Conservation (phyloP, 2,113 vertebrate genomes). For the Solea senegalensis region DNA sequence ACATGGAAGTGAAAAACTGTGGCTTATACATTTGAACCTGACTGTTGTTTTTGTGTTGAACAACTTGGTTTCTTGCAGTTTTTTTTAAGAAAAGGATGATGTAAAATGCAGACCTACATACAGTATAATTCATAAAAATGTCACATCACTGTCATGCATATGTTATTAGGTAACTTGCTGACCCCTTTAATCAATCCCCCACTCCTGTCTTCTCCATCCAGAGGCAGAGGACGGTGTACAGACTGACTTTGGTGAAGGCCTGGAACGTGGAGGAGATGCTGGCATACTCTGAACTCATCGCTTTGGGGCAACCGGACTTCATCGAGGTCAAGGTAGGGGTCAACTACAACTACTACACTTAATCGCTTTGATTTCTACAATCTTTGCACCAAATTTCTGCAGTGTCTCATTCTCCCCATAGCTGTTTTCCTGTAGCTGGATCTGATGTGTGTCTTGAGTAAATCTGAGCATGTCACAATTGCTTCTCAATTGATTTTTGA, state of each 20-base stretch:
- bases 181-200: not conserved
- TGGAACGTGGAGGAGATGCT: slow-evolving; percentile 96
- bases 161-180: not conserved
- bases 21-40: too few relatives aligned
- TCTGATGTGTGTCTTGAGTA: slow-evolving; percentile 17
- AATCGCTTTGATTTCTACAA: not conserved
- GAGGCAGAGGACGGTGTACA: slow-evolving; percentile 93
- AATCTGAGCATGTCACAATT: slow-evolving; percentile 25
- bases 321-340: slow-evolving; percentile 93
- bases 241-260: slow-evolving; percentile 93
- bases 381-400: not conserved
- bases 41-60: too few relatives aligned
- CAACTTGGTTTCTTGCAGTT: not conserved
- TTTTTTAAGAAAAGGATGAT: not conserved
- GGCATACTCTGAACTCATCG: slow-evolving; percentile 89
- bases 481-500: slow-evolving; percentile 9
- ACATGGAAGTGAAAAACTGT: too few relatives aligned
- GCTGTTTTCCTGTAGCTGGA: not conserved
- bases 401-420: not conserved
- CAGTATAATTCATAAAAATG: not conserved
- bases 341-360: not conserved
- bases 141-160: not conserved
- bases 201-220: slow-evolving; percentile 54
- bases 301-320: slow-evolving; percentile 92
- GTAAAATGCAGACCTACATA: not conserved